Evolutionary conservation across 2,888 invertebrate species (phyloP), one percentile per base, ranked within the genome.

Genomic region (Cheilosia vernalis): DNA sequence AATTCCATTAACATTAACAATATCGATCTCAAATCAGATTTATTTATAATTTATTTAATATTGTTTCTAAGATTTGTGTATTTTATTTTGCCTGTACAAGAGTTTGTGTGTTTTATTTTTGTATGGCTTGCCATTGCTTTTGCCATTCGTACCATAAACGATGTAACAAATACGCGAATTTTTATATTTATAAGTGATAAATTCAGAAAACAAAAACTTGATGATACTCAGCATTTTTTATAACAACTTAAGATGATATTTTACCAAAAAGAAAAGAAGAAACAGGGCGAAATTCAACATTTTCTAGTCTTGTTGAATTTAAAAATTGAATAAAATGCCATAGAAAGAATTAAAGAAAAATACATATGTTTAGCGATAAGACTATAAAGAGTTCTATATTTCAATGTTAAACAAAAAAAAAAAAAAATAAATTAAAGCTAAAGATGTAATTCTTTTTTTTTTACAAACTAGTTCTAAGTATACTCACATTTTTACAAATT

Each of bases 261-360:
- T 79, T 83, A 69, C 67, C 55, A 67, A 77, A 55, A 63, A 27
- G 27, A 27, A 82, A 40, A 77, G 63, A 17, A 49, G 9, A 53
- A 44, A 83, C 78, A 78, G 78, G 78, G 73, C 78, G 37, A 63
- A 42, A 78, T 83, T 83, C 78, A 73, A 83, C 78, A 83, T 83
- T 73, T 60, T 83, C 83, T 83, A 83, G 83, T 83, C 83, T 83
- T 83, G 83, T 83, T 83, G 82, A 82, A 77, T 82, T 42, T 47
- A 77, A 83, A 81, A 66, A 61, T n/a, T 21, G 73, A 47, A 21
- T 40, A 53, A 21, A 74, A 47, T 44, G 78, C 83, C 83, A 78
- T 83, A 83, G 6, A 73, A 56, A 78, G 33, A 37, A 60, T 55
- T 15, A 49, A 78, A 83, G 55, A 55, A 56, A 49, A 61, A 67